Base-by-base conservation (phyloP, 1,140 invertebrate species). In the Pissodes strobi region DNA sequence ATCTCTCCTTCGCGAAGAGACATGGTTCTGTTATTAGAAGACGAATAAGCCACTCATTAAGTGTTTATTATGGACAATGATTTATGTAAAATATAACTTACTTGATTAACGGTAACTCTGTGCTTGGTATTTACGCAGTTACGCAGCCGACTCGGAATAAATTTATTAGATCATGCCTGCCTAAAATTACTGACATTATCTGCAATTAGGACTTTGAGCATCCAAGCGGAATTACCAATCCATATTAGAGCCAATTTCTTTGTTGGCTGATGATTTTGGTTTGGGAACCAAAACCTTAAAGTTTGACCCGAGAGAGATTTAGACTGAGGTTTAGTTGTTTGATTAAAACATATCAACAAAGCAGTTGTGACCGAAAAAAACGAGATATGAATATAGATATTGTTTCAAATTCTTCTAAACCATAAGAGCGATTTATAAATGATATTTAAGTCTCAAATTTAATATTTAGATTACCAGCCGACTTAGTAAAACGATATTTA, bases 41-140 rank as follows among this genome's bases (percentile, higher is more conserved):
- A 5, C 25, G 25, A 27, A 27, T 27, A 27, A 57, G 49, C 70
- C 55, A 57, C 62, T 67, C 52, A 55, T 55, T 37, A 63, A 63
- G 27, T 25, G 39, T 25, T 62, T 53, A 62, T 39, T 53, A 62
- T 39, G 52, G 38, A 49, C 30, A 38, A 39, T 39, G 38, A 39
- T 39, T 39, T 39, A 39, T 17, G 12, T 39, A 13, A 39, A 39
- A n/a, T 3, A n/a, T 6, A 39, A 39, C 38, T 39, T 39, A 27
- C 38, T 39, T 39, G 15, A n/a, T 13, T 6, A 39, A 39, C 38
- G 38, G 38, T 39, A 5, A 2, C 15, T n/a, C 2, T 3, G 4
- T 2, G n/a, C 38, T n/a, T n/a, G 15, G 12, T 39, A 4, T 17
- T n/a, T 2, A 39, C 38, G 38, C 12, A 13, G 12, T n/a, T 17